Base-by-base conservation (phyloP, 2,113 vertebrate genomes). In the Laticauda laticaudata region DNA sequence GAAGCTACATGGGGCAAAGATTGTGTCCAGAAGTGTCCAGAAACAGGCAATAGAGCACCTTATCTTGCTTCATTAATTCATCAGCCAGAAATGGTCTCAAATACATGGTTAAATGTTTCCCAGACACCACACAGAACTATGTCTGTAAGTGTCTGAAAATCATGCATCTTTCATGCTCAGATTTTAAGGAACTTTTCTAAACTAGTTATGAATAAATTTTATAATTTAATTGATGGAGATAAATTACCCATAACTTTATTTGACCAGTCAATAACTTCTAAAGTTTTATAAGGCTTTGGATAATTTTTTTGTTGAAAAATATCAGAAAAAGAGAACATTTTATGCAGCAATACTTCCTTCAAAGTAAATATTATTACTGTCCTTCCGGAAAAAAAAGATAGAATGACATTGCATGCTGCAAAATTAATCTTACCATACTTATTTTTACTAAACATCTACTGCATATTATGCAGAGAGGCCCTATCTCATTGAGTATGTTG, bases 381-480 rank as follows among this genome's bases (percentile, higher is more conserved):
- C 90, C 92, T 94, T 95, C 93, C 96, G 89, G 93, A 93, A 92
- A 96, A n/a, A 51, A 55, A 56, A 34, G 12, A 95, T 96, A 95
- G 94, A 94, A 95, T 95, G 85, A 95, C 96, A 97, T 94, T 94
- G 95, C 95, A 94, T 43, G 94, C 96, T 96, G 93, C 88, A 92
- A 91, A 90, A 91, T 93, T 94, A 94, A 96, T 94, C 34, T 75
- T 75, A 75, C n/a, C 69, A 75, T 15, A 6, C n/a, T 39, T 39
- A 39, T 34, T 75, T 75, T 20, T 75, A 39, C 2, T 75, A 20
- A 39, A 39, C 0, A 39, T 81, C 15, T 21, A 15, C 12, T n/a
- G 4, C 5, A 39, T 81, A 39, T 39, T 81, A 81, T 81, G 3
- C 5, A 81, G 69, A 39, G 6, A 81, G 34, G 6, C 69, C 18